Conservation (phyloP, 1,140 invertebrate species). For the Macrotrachela quadricornifera region DNA sequence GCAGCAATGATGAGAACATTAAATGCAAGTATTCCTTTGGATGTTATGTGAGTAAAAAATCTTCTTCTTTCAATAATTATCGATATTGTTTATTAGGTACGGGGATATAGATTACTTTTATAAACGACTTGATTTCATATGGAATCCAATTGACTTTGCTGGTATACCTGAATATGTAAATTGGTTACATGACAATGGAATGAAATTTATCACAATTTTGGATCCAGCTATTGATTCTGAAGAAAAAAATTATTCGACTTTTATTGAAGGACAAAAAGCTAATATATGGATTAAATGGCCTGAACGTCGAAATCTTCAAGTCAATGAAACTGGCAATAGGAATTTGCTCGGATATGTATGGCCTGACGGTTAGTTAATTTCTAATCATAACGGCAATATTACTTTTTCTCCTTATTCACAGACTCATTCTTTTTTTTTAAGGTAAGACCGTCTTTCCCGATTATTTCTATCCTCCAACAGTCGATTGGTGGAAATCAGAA, state of each 20-base stretch:
- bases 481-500: conserved; percentile 51
- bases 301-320: conserved; percentile 9
- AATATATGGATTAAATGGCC: conserved; percentile 21
- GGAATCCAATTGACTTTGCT: conserved; percentile 19
- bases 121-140: conserved; percentile 27
- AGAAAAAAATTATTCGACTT: conserved; percentile 18
- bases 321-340: conserved; percentile 8
- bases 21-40: conserved; percentile 13
- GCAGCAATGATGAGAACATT: conserved; percentile 1
- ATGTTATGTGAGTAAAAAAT: conserved; percentile 13
- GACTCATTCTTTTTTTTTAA: too few relatives aligned
- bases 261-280: conserved; percentile 14
- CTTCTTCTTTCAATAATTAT: too few relatives aligned
- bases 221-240: conserved; percentile 21
- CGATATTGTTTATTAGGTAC: conserved; percentile 19
- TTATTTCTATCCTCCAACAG: conserved; percentile 53
- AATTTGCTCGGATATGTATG: conserved; percentile 41
- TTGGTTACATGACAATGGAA: conserved; percentile 20
- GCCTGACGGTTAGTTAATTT: conserved; percentile 46
- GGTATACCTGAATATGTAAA: conserved; percentile 26
- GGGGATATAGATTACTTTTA: conserved; percentile 33
- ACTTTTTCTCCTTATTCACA: too few relatives aligned
- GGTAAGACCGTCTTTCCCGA: conserved; percentile 54
- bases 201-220: conserved; percentile 29
- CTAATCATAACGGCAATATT: too few relatives aligned